These are phyloP conservation scores for Tinea semifulvella DNA, from an alignment of 2,888 invertebrate species.

Conservation along the genomic window DNA sequence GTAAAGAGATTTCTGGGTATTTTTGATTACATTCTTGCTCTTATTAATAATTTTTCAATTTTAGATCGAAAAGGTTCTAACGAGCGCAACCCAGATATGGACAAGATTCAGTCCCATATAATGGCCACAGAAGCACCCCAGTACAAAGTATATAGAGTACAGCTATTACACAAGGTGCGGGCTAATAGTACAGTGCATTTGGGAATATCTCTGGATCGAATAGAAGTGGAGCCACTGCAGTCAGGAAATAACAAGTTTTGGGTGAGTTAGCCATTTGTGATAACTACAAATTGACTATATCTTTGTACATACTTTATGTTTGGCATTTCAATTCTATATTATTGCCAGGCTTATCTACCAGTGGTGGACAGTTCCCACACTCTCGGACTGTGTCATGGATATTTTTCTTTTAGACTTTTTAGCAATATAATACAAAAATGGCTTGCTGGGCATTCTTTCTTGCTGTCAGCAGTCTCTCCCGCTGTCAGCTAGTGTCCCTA, in stretches of 20 bases:
- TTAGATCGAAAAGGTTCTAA: constrained; percentile 29
- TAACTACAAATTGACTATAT: not conserved
- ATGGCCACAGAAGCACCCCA: constrained; percentile 87
- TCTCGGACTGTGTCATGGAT: too few species aligned
- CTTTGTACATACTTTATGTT: not conserved
- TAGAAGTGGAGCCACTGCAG: constrained; percentile 88
- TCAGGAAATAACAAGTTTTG: constrained; percentile 72
- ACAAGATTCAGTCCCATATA: constrained; percentile 76
- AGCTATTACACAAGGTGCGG: constrained; percentile 80
- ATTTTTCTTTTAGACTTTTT: not conserved
- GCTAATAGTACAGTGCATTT: constrained; percentile 86
- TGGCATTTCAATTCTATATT: too few species aligned
- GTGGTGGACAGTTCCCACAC: too few species aligned
- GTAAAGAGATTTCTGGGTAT: too few species aligned
- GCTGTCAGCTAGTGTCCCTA: too few species aligned
- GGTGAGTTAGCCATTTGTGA: constrained; percentile 33
- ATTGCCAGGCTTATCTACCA: too few species aligned
- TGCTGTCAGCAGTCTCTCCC: too few species aligned
- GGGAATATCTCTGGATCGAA: constrained; percentile 88
- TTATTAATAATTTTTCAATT: constrained; percentile 18
- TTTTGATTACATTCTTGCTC: too few species aligned
- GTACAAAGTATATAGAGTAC: constrained; percentile 83
- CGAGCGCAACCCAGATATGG: constrained; percentile 54
- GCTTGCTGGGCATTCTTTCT: too few species aligned
- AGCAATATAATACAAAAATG: constrained; percentile 7